Evolutionary conservation across 2,888 invertebrate genomes (phyloP).

Genomic region (Agrochola circellaris): DNA sequence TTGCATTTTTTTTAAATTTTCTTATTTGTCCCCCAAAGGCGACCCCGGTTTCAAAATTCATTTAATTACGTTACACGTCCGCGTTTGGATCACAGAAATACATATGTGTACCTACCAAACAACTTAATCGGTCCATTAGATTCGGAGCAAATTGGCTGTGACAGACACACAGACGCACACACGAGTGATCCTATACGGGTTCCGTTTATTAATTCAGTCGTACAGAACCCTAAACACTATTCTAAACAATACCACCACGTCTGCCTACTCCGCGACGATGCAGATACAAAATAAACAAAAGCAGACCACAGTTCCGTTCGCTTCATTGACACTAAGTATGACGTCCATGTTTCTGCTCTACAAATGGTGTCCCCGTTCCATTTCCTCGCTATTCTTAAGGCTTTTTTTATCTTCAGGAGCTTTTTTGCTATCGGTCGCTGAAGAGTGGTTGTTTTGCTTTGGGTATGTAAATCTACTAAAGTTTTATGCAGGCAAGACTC

Average conservation of each 20-base stretch:
- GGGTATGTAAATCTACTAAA: not conserved
- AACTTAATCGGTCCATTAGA: no score
- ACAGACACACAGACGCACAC: no score
- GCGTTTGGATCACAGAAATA: no score
- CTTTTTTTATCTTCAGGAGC: conserved; percentile 14
- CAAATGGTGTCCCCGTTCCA: conserved; percentile 57
- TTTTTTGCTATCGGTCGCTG: conserved; percentile 13
- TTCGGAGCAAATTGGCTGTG: no score
- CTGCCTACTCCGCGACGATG: not conserved
- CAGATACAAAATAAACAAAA: conserved; percentile 53
- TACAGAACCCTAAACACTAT: not conserved
- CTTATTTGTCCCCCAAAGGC: no score
- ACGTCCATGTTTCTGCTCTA: conserved; percentile 20
- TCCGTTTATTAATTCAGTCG: no score
- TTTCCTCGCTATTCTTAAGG: conserved; percentile 49
- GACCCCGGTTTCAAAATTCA: no score
- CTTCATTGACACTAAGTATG: conserved; percentile 35
- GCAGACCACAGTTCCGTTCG: conserved; percentile 25
- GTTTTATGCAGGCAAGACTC: not conserved
- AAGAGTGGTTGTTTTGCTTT: not conserved
- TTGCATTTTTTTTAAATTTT: no score
- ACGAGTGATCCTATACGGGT: no score
- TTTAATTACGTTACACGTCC: no score
- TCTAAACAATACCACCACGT: conserved; percentile 15
- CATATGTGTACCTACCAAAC: no score